Evolutionary conservation across 2,888 invertebrate species (phyloP).

Genomic region (Limnephilus marmoratus): DNA sequence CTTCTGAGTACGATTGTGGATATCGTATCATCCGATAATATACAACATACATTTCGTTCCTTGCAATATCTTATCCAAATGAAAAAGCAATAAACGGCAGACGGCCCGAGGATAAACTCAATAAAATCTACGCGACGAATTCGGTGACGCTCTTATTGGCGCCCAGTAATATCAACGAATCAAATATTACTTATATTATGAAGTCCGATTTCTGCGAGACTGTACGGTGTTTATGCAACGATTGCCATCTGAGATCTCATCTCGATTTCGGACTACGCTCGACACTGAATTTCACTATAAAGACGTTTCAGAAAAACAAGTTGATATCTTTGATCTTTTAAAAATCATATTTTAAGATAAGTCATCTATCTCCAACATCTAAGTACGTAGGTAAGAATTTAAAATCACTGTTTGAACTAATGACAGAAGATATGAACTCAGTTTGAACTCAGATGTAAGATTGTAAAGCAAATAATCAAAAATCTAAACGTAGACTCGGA

Average conservation of each 20-base stretch:
- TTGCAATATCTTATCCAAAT: background rate
- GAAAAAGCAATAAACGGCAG: constrained; percentile 11
- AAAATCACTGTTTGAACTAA: no score
- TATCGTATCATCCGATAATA: background rate
- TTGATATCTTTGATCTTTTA: no score
- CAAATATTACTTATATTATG: constrained; percentile 20
- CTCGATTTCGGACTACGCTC: background rate
- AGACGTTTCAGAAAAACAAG: no score
- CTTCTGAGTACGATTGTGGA: no score
- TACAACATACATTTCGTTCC: background rate
- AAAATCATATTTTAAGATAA: no score
- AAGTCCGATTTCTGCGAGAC: background rate
- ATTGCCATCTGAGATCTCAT: background rate
- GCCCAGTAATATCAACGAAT: background rate
- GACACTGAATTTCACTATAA: background rate
- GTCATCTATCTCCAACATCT: no score
- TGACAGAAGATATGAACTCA: no score
- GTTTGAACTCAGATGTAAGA: no score
- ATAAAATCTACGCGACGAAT: background rate
- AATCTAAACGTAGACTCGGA: no score
- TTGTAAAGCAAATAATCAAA: no score
- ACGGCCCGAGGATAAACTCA: constrained; percentile 12
- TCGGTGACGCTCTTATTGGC: background rate
- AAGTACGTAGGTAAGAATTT: no score
- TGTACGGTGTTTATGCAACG: background rate